Evolutionary conservation across 2,113 vertebrate genomes (phyloP).

Genomic region (Xerus inauris): DNA sequence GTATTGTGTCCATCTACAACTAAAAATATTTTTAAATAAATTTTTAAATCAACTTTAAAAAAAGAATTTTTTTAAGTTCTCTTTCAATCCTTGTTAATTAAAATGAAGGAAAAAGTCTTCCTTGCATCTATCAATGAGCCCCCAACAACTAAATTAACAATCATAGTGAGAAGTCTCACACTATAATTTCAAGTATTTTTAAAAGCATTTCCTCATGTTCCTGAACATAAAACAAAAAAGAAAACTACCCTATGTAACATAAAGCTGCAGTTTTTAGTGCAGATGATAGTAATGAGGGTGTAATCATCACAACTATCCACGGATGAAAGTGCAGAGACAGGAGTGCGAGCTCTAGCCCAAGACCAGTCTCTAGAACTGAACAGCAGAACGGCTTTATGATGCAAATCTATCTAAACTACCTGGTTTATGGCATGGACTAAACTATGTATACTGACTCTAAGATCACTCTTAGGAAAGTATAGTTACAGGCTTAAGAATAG

Average conservation of each 20-base stretch:
- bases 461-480: neutral
- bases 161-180: too few species aligned
- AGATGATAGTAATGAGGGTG: neutral
- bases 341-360: neutral
- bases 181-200: neutral
- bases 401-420: neutral
- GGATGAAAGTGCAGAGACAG: neutral
- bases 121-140: neutral
- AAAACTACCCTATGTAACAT: neutral
- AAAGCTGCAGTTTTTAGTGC: neutral
- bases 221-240: neutral
- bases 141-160: neutral
- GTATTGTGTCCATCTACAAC: too few species aligned
- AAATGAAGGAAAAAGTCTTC: neutral
- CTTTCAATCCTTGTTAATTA: slow-evolving; percentile 14
- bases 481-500: neutral
- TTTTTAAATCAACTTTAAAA: neutral
- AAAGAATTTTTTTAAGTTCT: neutral
- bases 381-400: neutral
- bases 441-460: neutral
- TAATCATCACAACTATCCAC: neutral
- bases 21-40: too few species aligned
- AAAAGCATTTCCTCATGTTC: neutral
- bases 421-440: neutral
- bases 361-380: neutral